Base-by-base conservation (phyloP, 37 sponge, comb jelly and placozoan species). In the Dysidea cf. avara region DNA sequence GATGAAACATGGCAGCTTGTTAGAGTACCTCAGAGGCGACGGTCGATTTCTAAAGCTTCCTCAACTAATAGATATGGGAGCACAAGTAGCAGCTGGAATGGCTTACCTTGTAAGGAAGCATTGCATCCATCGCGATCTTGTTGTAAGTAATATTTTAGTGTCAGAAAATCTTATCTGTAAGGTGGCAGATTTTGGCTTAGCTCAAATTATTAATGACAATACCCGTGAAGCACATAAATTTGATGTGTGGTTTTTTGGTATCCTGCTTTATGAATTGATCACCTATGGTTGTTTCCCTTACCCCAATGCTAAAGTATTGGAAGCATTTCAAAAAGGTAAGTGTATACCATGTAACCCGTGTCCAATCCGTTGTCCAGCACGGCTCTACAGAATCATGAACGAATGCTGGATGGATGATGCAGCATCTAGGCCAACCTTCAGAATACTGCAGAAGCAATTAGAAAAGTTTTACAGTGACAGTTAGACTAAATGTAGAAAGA, bases 241-340 rank as follows among this genome's bases (percentile, higher is more conserved):
- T 12, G 99, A 97, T 40, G 90, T 97, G 30, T 97, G 99, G 99
- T 87, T 90, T 29, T 94, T 89, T 81, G 99, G 95, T n/a, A n/a
- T n/a, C n/a, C n/a, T n/a, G n/a, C n/a, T n/a, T n/a, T n/a, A n/a
- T n/a, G n/a, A n/a, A n/a, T 16, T 97, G 22, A 82, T 94, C 47
- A 97, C 95, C 0, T 97, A 92, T 64, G 99, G 99, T 0, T 75
- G 92, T 3, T 79, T 85, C 61, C 99, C 99, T 7, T 97, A 97
- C 56, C 95, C 95, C 46, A 96, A 96, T 75, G 96, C 96, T 14
- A 85, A 96, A 56, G 94, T 92, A n/a, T n/a, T n/a, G n/a, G n/a
- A 89, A 50, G 76, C 76, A 20, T 37, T 86, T 20, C 90, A 89
- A 32, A 81, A 83, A 47, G 85, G 73, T 62, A 89, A 93, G 46